Base-by-base conservation (phyloP, 2,888 invertebrate genomes). In the Anoplius nigerrimus region DNA sequence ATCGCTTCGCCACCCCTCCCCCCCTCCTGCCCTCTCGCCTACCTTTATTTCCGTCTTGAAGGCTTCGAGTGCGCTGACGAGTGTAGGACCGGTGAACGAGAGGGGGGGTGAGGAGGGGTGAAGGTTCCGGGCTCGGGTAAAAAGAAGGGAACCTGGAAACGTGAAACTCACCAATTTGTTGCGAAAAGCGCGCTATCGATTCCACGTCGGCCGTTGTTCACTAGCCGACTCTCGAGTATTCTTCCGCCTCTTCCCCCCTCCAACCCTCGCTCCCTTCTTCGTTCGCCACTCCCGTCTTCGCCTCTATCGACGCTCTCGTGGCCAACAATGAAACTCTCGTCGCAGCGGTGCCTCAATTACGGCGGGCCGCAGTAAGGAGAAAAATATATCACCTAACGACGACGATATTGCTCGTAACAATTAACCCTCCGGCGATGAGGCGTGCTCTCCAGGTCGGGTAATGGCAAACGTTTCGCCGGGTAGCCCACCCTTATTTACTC, bases 151-250 rank as follows among this genome's bases (percentile, higher is more conserved):
- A 57, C 66, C 70, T 76, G 70, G 76, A 81, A 81, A 79, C 70
- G 70, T 60, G 78, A 82, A 74, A 78, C 79, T 81, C 82, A 76
- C 82, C 82, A 82, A 84, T 82, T 83, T 82, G 78, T 79, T 74
- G 77, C 74, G 72, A 71, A 78, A 81, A 71, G 67, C 70, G 52
- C 48, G 48, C 73, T 82, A 82, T 83, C 81, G 82, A 80, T 81
- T 82, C 71, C 62, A 13, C 11, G 11, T n/a, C 34, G 34, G 11
- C 34, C 34, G 34, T 34, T 34, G 4, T 34, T 34, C 34, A 11
- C 34, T 2, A 13, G 58, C 5, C n/a, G 18, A 54, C 34, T 24
- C n/a, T 54, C 22, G 27, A 54, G 54, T 54, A 27, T 27, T 54
- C 24, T 11, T 27, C 27, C 15, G 24, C 2, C 2, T 43, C 43